Evolutionary conservation across 2,888 invertebrate genomes (phyloP), one percentile per base, ranked within the genome.

Genomic region (Acheta domesticus): DNA sequence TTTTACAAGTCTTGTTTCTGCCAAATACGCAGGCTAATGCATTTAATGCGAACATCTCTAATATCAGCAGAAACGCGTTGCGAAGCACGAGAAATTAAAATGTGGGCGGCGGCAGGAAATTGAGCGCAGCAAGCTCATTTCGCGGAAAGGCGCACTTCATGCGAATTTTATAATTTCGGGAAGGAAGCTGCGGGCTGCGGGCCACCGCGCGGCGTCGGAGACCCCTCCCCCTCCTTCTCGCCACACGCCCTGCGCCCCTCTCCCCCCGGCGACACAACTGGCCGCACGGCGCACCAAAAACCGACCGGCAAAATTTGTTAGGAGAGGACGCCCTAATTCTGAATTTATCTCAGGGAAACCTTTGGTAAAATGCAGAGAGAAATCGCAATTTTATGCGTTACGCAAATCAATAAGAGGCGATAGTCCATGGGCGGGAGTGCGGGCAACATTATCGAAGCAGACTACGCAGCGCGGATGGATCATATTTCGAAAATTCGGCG

Each of bases 121-220:
- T 62, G 62, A 62, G 62, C 62, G 62, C 16, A n/a, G 62, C 62
- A n/a, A 62, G 62, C 62, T 62, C 14, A 62, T 62, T 62, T 62
- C 62, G 62, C 62, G 62, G 16, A 36, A n/a, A n/a, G 62, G 62
- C 62, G 62, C 62, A 19, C 62, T 62, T 62, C 62, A 62, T 62
- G 62, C 62, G 62, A 62, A 62, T 62, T 62, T 62, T 62, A 62
- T 62, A 62, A 62, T 62, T 62, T 62, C 62, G 62, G 62, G 62
- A 62, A 62, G 62, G 62, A 62, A 62, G 62, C 62, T 62, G 62
- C 62, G 62, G 62, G 62, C 62, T 62, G 62, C 62, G 62, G 62
- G 62, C 62, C 16, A n/a, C 62, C 36, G 36, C 36, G 36, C 62
- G 62, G n/a, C 62, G 62, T n/a, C 62, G 62, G n/a, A 62, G 62